Evolutionary conservation across 2,797 vertebrate species (phyloP).

Genomic region (Clarias platycephalus): DNA sequence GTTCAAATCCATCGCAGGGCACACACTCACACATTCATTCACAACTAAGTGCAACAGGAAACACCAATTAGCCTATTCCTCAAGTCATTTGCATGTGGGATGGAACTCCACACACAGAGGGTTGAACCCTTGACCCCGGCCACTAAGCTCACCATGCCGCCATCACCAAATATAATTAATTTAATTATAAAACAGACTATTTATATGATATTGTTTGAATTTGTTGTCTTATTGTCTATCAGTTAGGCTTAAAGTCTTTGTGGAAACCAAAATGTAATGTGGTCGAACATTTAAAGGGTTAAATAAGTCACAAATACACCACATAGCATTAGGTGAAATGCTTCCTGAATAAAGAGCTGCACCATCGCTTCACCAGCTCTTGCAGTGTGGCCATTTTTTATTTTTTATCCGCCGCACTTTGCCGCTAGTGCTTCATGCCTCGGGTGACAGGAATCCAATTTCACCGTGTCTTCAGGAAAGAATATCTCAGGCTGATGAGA

Average conservation of each 20-base stretch:
- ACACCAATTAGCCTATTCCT: too few species aligned
- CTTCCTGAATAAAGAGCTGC: neutral
- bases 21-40: too few species aligned
- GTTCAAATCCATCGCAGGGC: too few species aligned
- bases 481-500: slow-evolving; percentile 49
- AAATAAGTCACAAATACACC: neutral
- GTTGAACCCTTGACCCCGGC: too few species aligned
- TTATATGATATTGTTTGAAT: neutral
- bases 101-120: too few species aligned
- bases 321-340: neutral
- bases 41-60: too few species aligned
- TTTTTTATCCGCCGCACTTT: slow-evolving; percentile 52
- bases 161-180: neutral
- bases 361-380: neutral
- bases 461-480: slow-evolving; percentile 48
- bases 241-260: neutral
- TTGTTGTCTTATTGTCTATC: neutral
- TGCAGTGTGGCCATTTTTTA: slow-evolving; percentile 43
- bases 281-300: neutral
- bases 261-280: neutral
- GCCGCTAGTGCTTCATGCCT: slow-evolving; percentile 44
- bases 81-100: too few species aligned
- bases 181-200: neutral
- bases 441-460: slow-evolving; percentile 59
- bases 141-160: too few species aligned